These are phyloP conservation scores for Betta splendens DNA, from an alignment of 2,797 vertebrate genomes.

Conservation along the genomic window DNA sequence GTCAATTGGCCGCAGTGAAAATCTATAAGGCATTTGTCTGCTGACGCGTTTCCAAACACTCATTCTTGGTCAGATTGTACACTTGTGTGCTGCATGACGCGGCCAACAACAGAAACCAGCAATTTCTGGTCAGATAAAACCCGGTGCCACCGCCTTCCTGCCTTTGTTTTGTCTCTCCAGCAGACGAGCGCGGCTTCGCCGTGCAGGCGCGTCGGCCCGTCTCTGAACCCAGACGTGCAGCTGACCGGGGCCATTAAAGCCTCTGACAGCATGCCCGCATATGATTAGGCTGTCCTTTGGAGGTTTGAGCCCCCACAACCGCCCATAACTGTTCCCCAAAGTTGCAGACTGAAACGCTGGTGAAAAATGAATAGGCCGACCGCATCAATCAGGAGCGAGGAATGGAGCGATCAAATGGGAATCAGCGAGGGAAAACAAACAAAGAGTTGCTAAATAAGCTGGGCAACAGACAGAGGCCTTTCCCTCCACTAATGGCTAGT, in stretches of 20 bases:
- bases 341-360: constrained; percentile 31
- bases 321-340: constrained; percentile 35
- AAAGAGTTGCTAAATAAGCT: constrained; percentile 69
- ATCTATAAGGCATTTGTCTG: constrained; percentile 37
- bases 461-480: constrained; percentile 56
- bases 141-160: constrained; percentile 27
- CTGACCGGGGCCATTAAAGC: constrained; percentile 73
- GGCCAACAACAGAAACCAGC: constrained; percentile 40
- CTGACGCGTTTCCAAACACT: constrained; percentile 49
- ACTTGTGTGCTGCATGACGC: constrained; percentile 40
- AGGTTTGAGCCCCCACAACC: constrained; percentile 53
- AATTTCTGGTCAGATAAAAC: constrained; percentile 65
- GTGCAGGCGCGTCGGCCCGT: constrained; percentile 52
- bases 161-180: constrained; percentile 60
- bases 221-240: constrained; percentile 65
- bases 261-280: constrained; percentile 59
- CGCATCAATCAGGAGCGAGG: constrained; percentile 45
- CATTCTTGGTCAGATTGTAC: constrained; percentile 18
- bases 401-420: constrained; percentile 56
- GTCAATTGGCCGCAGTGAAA: constrained; percentile 27
- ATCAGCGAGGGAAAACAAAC: constrained; percentile 67
- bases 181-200: constrained; percentile 48
- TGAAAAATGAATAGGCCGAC: constrained; percentile 33
- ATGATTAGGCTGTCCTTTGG: constrained; percentile 64
- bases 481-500: constrained; percentile 67